phyloP scores from a whole-genome alignment of 2,113 vertebrate species.

The Charina bottae region DNA sequence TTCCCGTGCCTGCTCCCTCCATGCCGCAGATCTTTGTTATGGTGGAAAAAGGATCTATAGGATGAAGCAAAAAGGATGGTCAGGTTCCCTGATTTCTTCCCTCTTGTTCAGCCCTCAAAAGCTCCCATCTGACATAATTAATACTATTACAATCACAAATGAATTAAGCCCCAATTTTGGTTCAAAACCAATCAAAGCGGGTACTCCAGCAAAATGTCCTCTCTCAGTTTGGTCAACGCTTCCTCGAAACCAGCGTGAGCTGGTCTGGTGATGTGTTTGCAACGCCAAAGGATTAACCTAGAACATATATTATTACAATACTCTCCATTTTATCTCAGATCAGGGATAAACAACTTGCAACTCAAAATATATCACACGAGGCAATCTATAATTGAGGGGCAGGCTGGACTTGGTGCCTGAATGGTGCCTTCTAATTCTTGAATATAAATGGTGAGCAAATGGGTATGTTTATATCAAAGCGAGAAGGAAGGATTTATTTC shows the following conservation, averaged over 20 bases:
- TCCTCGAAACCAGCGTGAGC: no score
- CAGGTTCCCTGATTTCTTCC: not conserved
- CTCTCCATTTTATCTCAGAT: not conserved
- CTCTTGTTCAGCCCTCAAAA: not conserved
- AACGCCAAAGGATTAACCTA: not conserved
- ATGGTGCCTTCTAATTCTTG: not conserved
- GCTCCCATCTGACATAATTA: not conserved
- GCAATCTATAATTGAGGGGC: not conserved
- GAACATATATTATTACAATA: not conserved
- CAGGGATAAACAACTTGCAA: not conserved
- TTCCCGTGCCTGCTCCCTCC: conserved; percentile 30
- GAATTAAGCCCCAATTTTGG: not conserved
- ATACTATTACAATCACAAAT: not conserved
- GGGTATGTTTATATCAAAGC: not conserved
- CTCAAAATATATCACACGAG: not conserved
- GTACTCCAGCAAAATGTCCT: not conserved
- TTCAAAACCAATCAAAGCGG: not conserved
- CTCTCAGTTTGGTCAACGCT: not conserved
- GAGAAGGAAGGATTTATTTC: not conserved
- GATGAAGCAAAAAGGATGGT: not conserved
- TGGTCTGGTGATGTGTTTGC: not conserved
- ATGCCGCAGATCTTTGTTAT: conserved; percentile 18
- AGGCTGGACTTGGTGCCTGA: not conserved
- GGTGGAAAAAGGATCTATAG: not conserved
- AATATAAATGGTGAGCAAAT: not conserved